Percentiles rank a stretch among this genome's conserved stretches.
These are phyloP conservation scores for Cryptus viduatorius DNA, from an alignment of 2,888 invertebrate species.

Conservation along the genomic window DNA sequence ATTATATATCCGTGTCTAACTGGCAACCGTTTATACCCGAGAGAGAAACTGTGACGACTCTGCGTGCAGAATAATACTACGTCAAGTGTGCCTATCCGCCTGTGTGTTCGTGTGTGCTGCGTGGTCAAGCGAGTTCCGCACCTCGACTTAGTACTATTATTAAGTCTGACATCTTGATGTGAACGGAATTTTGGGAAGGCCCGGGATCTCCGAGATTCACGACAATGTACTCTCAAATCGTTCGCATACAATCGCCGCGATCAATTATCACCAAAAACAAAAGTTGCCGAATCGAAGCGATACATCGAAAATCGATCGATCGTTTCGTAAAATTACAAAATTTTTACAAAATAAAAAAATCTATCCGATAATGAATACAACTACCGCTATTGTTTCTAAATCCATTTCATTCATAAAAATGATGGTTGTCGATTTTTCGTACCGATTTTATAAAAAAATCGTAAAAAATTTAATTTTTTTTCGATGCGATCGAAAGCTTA, in stretches of 20 bases:
- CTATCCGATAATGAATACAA: too few relatives aligned
- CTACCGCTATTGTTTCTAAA: too few relatives aligned
- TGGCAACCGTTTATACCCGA: conserved; percentile 57
- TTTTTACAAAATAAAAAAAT: too few relatives aligned
- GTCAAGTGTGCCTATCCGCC: not conserved
- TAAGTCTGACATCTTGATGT: conserved; percentile 67
- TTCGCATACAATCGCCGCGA: not conserved
- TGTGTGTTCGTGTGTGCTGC: not conserved
- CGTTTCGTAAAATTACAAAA: too few relatives aligned
- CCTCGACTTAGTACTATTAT: conserved; percentile 67
- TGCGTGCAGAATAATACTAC: conserved; percentile 30
- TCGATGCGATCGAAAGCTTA: too few relatives aligned
- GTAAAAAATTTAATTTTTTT: too few relatives aligned
- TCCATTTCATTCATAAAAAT: too few relatives aligned
- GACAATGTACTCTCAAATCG: conserved; percentile 50
- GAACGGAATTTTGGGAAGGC: conserved; percentile 61
- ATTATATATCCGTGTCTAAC: conserved; percentile 39
- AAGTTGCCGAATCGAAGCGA: too few relatives aligned
- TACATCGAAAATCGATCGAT: too few relatives aligned
- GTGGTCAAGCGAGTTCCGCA: conserved; percentile 55
- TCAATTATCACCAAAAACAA: too few relatives aligned
- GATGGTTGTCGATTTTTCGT: too few relatives aligned
- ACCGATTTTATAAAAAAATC: too few relatives aligned
- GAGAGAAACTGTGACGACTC: conserved; percentile 38
- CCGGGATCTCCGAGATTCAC: conserved; percentile 52